Conservation (phyloP, 2,113 vertebrate genomes). For the Lycaon pictus region DNA sequence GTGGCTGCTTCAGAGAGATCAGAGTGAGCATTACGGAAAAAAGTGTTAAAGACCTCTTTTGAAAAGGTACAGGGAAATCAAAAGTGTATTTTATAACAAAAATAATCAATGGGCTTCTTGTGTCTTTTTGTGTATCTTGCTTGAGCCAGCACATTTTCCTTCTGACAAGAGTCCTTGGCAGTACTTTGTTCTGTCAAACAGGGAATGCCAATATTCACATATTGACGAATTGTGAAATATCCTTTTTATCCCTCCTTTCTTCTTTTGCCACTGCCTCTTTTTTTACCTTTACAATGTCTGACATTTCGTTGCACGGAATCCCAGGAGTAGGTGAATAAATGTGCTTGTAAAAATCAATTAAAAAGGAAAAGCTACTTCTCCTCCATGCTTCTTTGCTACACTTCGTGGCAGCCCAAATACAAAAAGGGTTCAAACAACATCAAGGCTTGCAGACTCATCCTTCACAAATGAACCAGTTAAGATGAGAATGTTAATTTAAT, state of each 20-base stretch:
- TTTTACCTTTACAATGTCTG: slow-evolving; percentile 36
- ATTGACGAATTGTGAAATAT: slow-evolving; percentile 28
- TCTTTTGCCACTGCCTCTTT: not conserved
- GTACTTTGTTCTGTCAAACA: slow-evolving; percentile 34
- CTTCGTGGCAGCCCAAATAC: not conserved
- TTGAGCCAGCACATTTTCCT: slow-evolving; percentile 34
- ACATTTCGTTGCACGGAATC: not conserved
- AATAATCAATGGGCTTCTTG: slow-evolving; percentile 53
- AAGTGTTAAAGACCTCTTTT: slow-evolving; percentile 8
- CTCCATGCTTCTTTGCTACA: not conserved
- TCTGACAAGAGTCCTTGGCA: slow-evolving; percentile 63
- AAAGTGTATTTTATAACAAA: slow-evolving; percentile 38
- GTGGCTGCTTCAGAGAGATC: not conserved
- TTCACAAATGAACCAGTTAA: not conserved
- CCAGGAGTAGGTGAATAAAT: not conserved
- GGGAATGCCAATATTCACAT: not conserved
- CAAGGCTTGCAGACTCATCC: not conserved
- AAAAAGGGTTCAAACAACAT: not conserved
- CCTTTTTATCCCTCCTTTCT: not conserved
- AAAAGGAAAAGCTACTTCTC: not conserved
- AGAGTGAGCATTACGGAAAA: slow-evolving; percentile 26
- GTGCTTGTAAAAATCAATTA: not conserved
- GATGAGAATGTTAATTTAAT: slow-evolving; percentile 22
- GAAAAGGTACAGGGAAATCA: slow-evolving; percentile 13
- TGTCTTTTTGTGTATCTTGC: slow-evolving; percentile 31